phyloP scores from a whole-genome alignment of 1,140 invertebrate species.

The Drosophila littoralis region DNA sequence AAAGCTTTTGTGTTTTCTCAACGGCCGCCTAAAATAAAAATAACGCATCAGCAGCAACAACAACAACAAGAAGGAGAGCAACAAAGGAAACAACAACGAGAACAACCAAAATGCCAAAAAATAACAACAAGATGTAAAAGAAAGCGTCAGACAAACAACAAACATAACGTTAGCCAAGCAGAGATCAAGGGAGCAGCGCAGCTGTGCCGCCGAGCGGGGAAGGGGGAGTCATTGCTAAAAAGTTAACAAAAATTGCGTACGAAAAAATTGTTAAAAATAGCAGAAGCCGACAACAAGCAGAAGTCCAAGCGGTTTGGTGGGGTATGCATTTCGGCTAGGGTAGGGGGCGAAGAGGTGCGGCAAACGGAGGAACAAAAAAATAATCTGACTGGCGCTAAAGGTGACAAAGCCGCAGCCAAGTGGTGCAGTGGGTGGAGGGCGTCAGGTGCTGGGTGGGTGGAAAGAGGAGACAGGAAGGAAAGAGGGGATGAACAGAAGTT shows the following conservation, averaged over 20 bases:
- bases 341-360: background rate
- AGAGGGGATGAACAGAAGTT: background rate
- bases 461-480: background rate
- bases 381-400: constrained; percentile 7
- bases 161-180: constrained; percentile 50
- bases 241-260: constrained; percentile 42
- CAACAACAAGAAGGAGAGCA: constrained; percentile 6
- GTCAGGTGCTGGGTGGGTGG: background rate
- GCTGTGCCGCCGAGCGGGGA: background rate
- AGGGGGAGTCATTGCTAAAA: constrained; percentile 21
- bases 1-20: constrained; percentile 77
- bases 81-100: background rate
- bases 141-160: constrained; percentile 61
- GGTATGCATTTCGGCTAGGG: background rate
- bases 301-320: background rate
- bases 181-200: constrained; percentile 8
- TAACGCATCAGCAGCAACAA: constrained; percentile 33
- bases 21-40: constrained; percentile 75
- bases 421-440: background rate
- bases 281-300: constrained; percentile 35
- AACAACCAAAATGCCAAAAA: constrained; percentile 22
- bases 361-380: background rate
- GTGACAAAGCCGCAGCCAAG: constrained; percentile 25
- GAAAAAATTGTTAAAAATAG: constrained; percentile 58
- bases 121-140: constrained; percentile 63